A percentile compares a stretch with the other conserved stretches of the same genome.
These are phyloP conservation scores for Atrichornis clamosus DNA, from an alignment of 2,113 vertebrate species.

Conservation along the genomic window DNA sequence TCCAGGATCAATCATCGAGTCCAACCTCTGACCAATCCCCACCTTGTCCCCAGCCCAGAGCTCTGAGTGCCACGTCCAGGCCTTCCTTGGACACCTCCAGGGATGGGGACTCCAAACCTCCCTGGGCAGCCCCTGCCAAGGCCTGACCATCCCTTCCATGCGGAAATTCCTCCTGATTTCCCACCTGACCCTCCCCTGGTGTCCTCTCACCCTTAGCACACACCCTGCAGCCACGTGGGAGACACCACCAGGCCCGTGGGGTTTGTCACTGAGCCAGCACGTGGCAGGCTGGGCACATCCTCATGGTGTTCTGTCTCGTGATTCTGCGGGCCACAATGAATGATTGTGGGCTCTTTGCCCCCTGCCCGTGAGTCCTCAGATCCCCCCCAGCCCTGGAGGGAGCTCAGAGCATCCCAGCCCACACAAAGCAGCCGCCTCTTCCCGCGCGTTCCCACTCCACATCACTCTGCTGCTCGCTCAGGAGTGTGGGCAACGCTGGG, in stretches of 20 bases:
- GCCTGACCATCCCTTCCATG: background rate
- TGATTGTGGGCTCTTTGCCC: background rate
- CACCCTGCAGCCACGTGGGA: background rate
- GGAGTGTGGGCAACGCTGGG: background rate
- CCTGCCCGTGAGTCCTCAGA: background rate
- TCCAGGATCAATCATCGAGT: background rate
- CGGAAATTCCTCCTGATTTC: background rate
- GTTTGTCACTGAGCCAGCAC: background rate
- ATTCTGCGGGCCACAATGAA: background rate
- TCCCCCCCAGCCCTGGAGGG: background rate
- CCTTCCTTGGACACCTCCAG: background rate
- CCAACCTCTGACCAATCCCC: fast-evolving
- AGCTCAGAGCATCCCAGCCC: background rate
- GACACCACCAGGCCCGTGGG: fast-evolving
- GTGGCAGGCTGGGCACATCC: background rate
- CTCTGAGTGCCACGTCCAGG: background rate
- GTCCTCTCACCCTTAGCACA: background rate
- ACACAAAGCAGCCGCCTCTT: background rate
- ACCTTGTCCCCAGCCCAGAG: background rate
- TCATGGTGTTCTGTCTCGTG: background rate
- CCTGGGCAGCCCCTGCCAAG: background rate
- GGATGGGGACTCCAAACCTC: background rate
- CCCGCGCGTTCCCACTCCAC: fast-evolving
- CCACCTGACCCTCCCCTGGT: fast-evolving
- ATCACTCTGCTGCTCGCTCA: background rate